A percentile compares a stretch with the other conserved stretches of the same genome.
Evolutionary conservation across 2,113 vertebrate species (phyloP).

Genomic region (Echinops telfairi): DNA sequence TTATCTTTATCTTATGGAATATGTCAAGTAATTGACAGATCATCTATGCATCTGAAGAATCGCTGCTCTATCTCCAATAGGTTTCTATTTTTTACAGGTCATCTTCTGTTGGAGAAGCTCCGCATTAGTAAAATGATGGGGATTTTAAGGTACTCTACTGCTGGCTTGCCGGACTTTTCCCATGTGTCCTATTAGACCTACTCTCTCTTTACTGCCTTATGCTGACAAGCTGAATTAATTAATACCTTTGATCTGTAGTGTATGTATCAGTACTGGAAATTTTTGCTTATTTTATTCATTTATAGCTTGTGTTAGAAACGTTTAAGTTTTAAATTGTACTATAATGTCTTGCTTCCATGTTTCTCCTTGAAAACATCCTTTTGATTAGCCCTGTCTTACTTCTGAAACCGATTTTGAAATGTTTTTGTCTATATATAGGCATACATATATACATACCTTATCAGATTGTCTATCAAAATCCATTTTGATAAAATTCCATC

Average conservation of each 20-base stretch:
- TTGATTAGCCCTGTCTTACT: not conserved
- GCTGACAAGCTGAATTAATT: not conserved
- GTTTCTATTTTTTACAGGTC: not conserved
- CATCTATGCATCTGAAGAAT: not conserved
- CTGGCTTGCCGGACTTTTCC: not conserved
- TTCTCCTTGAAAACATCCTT: not conserved
- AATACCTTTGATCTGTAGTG: not conserved
- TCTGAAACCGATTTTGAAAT: not conserved
- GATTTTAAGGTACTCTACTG: not conserved
- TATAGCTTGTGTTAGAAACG: not conserved
- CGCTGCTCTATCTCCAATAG: not conserved
- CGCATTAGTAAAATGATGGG: constrained; percentile 35
- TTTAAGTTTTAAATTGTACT: not conserved
- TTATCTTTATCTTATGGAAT: not conserved
- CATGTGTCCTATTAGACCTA: not conserved
- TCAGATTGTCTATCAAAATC: not conserved
- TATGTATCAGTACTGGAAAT: not conserved
- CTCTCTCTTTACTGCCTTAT: not conserved
- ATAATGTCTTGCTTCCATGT: not conserved
- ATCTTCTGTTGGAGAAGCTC: not conserved
- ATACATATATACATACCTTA: not conserved
- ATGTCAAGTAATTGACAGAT: not conserved
- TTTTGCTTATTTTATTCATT: not conserved
- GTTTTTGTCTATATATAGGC: not conserved
- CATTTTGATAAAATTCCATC: not conserved